Evolutionary conservation across 2,113 vertebrate genomes (phyloP).

Genomic region (Pachypanchax playfairii): DNA sequence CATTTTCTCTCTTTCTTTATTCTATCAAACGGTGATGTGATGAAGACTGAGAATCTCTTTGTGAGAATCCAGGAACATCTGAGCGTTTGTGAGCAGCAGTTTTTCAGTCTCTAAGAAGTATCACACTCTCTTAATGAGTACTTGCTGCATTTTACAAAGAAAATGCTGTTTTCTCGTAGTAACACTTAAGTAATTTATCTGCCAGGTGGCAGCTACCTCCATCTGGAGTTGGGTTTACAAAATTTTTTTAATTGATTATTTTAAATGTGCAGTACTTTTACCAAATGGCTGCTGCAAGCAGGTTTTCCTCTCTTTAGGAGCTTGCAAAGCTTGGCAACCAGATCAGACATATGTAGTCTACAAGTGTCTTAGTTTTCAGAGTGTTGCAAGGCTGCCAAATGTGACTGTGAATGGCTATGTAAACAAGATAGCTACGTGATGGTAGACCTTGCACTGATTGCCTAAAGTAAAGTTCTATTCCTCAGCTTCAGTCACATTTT

Average conservation of each 20-base stretch:
- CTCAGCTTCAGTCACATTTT: constrained; percentile 63
- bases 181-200: constrained; percentile 62
- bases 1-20: neutral
- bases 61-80: constrained; percentile 9
- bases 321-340: constrained; percentile 71
- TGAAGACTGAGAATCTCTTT: constrained; percentile 20
- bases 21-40: constrained; percentile 18
- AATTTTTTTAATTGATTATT: constrained; percentile 47
- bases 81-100: constrained; percentile 18
- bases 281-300: constrained; percentile 62
- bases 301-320: constrained; percentile 65
- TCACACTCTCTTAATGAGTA: constrained; percentile 29
- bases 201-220: constrained; percentile 65
- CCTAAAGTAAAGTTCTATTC: constrained; percentile 72
- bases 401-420: constrained; percentile 75
- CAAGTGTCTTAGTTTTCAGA: constrained; percentile 71
- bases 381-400: constrained; percentile 69
- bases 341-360: constrained; percentile 69
- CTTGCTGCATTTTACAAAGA: constrained; percentile 5
- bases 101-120: neutral
- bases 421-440: constrained; percentile 74
- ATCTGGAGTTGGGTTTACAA: constrained; percentile 67
- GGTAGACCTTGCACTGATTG: constrained; percentile 64
- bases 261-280: constrained; percentile 52
- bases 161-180: constrained; percentile 29